These are phyloP conservation scores for Kryptopterus vitreolus DNA, from an alignment of 2,797 vertebrate genomes.

Conservation along the genomic window DNA sequence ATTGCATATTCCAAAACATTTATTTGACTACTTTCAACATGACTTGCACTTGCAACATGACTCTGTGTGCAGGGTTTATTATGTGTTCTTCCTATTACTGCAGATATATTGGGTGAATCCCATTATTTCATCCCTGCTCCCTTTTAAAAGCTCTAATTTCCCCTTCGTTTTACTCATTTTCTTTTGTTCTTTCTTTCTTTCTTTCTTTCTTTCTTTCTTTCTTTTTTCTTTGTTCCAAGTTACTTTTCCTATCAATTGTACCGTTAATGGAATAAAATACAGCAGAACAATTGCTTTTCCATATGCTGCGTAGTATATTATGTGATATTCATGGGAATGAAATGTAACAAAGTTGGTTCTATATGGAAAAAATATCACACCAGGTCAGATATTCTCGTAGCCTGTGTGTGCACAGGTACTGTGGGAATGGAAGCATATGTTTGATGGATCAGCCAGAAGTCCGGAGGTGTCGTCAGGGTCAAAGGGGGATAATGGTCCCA, in stretches of 20 bases:
- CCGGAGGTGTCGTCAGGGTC: slow-evolving; percentile 51
- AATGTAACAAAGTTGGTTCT: not conserved
- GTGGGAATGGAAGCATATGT: slow-evolving; percentile 51
- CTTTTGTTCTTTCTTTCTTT: not conserved
- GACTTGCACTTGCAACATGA: not conserved
- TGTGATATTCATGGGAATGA: not conserved
- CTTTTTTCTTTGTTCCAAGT: too few relatives aligned
- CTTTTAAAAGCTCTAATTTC: not conserved
- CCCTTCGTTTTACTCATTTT: not conserved
- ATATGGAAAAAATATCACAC: slow-evolving; percentile 1
- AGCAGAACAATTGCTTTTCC: not conserved
- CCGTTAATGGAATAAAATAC: not conserved
- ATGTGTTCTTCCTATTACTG: not conserved
- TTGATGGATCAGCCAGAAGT: slow-evolving; percentile 54
- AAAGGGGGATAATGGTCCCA: slow-evolving; percentile 55
- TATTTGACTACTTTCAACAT: not conserved
- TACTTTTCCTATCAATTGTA: too few relatives aligned
- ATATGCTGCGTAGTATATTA: not conserved
- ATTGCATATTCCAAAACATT: not conserved
- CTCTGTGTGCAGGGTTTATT: not conserved
- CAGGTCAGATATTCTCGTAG: not conserved
- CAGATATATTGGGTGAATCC: not conserved
- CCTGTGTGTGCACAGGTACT: slow-evolving; percentile 21
- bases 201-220: too few relatives aligned
- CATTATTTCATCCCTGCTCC: not conserved